Base-by-base conservation (phyloP, 2,888 invertebrate genomes). In the Laspeyria flexula region DNA sequence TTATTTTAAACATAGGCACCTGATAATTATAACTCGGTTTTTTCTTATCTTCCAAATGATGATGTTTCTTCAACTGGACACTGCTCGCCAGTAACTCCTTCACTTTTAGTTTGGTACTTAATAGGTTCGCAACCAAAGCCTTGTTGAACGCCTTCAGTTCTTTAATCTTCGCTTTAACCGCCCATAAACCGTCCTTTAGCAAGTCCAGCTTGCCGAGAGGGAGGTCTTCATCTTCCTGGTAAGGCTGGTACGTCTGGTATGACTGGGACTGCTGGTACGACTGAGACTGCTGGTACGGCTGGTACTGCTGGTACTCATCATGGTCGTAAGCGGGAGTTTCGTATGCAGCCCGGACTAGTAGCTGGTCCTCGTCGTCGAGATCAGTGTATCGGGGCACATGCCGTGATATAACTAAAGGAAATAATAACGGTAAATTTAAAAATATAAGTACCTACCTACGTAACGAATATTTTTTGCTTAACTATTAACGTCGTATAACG, bases 131-230 rank as follows among this genome's bases (percentile, higher is more conserved):
- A 0, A 81, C 84, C 31, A 92, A 62, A 1, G 90, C 89, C 40
- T 88, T 90, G 49, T 88, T 83, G 55, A 91, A 89, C 0, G 83
- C 87, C 55, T 86, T 87, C 5, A 91, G 60, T 46, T 91, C 86
- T 18, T 87, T 85, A 5, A 91, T 65, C 60, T 90, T 88, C 0
- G 90, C 83, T 51, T 90, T 90, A 27, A 91, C 48, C 0, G 82
- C 85, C 90, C 89, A 91, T 50, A 91, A 63, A 0, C 86, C 85
- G 41, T 89, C 90, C 52, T 90, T 90, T 12, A 88, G 71, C 52
- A 90, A 74, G 67, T 90, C 91, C 62, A 90, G 70, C 67, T 89
- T 88, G 60, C 80, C 83, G 0, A 70, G 54, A 1, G 83, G 68
- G 5, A 81, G 52, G 43, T 83, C 82, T 0, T 81, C 75, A 0